Percentiles rank a stretch among this genome's conserved stretches.
These are phyloP conservation scores for Microchrysa polita DNA, from an alignment of 2,888 invertebrate genomes.

Conservation along the genomic window DNA sequence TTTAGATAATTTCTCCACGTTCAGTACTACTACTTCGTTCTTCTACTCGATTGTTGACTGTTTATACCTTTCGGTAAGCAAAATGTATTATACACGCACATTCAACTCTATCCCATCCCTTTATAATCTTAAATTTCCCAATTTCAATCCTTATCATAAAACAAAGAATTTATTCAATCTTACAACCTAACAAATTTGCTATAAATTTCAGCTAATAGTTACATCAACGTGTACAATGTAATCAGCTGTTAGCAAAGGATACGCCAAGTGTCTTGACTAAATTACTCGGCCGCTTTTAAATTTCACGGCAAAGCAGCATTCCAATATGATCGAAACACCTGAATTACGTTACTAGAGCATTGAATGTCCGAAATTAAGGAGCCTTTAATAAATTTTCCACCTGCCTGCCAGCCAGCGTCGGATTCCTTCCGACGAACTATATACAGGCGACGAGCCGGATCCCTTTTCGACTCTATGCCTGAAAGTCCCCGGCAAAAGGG, in stretches of 20 bases:
- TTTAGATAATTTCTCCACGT: too few species aligned
- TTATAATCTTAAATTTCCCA: too few species aligned
- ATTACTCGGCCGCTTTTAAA: background rate
- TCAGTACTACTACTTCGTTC: too few species aligned
- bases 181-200: background rate
- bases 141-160: too few species aligned
- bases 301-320: background rate
- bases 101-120: too few species aligned
- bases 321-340: slow-evolving; percentile 6
- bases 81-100: too few species aligned
- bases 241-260: background rate
- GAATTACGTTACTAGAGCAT: background rate
- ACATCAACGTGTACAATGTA: background rate
- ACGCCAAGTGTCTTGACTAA: background rate
- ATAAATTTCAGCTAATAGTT: background rate
- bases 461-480: background rate
- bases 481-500: slow-evolving; percentile 27
- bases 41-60: too few species aligned
- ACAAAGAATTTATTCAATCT: too few species aligned
- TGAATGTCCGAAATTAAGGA: background rate
- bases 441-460: background rate
- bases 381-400: slow-evolving; percentile 25
- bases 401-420: background rate
- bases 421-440: background rate
- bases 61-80: too few species aligned